Base-by-base conservation (phyloP, 2,113 vertebrate species). In the Hypocryptadius cinnamomeus region DNA sequence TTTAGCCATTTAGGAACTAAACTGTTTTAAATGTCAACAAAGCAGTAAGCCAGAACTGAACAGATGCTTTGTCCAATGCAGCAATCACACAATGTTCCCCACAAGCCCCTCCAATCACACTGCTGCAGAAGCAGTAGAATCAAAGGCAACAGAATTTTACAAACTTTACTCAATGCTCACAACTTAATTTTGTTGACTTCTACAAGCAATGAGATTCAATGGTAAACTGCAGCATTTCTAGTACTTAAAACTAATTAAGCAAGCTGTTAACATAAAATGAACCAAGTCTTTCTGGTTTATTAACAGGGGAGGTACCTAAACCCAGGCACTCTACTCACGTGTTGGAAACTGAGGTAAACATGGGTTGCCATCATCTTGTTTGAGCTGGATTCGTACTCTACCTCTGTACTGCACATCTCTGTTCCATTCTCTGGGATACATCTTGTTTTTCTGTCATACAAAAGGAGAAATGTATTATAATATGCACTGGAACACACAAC, bases 351-450 rank as follows among this genome's bases (percentile, higher is more conserved):
- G 99, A 18, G 99, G 98, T 81, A 98, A 98, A 96, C 98, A 99
- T 1, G 98, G 92, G 77, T 95, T 98, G 57, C 99, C 99, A 73
- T 99, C 99, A n/a, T 98, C 98, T 80, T 98, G 97, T 93, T 97
- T 99, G 35, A 99, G 96, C 96, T 99, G 99, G 31, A 99, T 98
- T 50, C 99, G 96, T 73, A 99, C 98, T 91, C 99, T 97, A 5
- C 99, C 99, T 96, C 98, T 98, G 95, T 99, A 99, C 87, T 99
- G 99, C 28, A 97, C 89, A 13, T 99, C 99, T 91, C 99, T 96
- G 97, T 99, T 99, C 99, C 98, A 99, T 91, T 99, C 99, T 68
- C 99, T 97, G 54, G 99, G 98, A 93, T 99, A 99, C 98, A 99
- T 98, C 95, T 99, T 99, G 95, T 99, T 99, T 97, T 98, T 97